Percentiles rank a stretch among this genome's conserved stretches.
These are phyloP conservation scores for Panagrolaimus sp. DNA, from an alignment of 1,140 invertebrate species.

Conservation along the genomic window DNA sequence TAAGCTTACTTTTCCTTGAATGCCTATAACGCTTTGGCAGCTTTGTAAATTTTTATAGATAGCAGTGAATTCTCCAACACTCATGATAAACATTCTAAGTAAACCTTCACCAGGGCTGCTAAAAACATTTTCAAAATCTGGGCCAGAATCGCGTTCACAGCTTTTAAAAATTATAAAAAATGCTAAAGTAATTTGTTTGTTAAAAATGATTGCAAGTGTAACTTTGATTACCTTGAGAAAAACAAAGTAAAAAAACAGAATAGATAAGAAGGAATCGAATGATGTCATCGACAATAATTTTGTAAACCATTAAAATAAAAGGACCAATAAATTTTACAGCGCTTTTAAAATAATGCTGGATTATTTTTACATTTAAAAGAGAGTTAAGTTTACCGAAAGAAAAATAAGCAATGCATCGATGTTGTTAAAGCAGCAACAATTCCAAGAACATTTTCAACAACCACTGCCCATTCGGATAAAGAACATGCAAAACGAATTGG, in stretches of 20 bases:
- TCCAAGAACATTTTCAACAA: slow-evolving; percentile 48
- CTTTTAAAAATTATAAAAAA: slow-evolving; percentile 84
- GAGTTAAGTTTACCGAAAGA: slow-evolving; percentile 5
- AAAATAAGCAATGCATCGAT: slow-evolving; percentile 18
- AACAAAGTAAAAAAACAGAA: slow-evolving; percentile 89
- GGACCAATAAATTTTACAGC: slow-evolving; percentile 94
- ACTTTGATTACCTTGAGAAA: slow-evolving; percentile 76
- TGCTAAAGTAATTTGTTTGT: slow-evolving; percentile 64
- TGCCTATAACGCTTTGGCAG: neutral
- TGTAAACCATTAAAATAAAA: slow-evolving; percentile 89
- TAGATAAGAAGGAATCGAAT: slow-evolving; percentile 91
- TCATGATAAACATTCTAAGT: slow-evolving; percentile 95
- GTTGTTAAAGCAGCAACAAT: slow-evolving; percentile 9
- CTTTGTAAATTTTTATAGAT: slow-evolving; percentile 67
- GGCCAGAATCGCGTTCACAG: slow-evolving; percentile 63
- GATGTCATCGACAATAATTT: slow-evolving; percentile 65
- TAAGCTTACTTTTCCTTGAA: neutral
- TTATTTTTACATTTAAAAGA: neutral
- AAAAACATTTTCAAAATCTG: slow-evolving; percentile 51
- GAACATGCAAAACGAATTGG: slow-evolving; percentile 73
- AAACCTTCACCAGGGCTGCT: slow-evolving; percentile 75
- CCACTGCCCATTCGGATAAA: slow-evolving; percentile 62
- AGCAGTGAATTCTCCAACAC: slow-evolving; percentile 84
- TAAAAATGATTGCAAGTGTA: neutral
- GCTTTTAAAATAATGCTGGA: slow-evolving; percentile 62